Base-by-base conservation (phyloP, 2,888 invertebrate species). In the Phengaris alcon region DNA sequence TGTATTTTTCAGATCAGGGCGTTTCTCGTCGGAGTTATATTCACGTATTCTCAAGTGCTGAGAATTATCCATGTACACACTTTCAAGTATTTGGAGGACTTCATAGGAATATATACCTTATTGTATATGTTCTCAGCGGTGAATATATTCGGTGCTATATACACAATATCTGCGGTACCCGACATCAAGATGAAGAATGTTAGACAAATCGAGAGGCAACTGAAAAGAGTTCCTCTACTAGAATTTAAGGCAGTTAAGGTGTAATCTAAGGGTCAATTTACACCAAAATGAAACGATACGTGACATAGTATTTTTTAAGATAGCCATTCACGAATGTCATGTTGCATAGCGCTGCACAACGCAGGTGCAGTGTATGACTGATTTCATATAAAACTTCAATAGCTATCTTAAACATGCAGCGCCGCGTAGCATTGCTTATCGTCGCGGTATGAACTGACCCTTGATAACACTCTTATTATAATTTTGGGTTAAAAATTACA, bases 121-220 rank as follows among this genome's bases (percentile, higher is more conserved):
- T 84, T 90, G 72, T 91, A 90, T 77, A 82, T 91, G 78, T 93
- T 89, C 75, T 86, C 90, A 0, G 77, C 85, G 76, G 78, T 91
- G 35, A 91, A 90, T 83, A 77, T 92, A 64, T 87, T 85, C 76
- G 90, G 87, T 0, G 88, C 85, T 1, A 88, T 91, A 77, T 92
- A 91, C 82, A 79, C 86, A 0, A 73, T 90, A 3, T 88, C 88
- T 4, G 83, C 80, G 1, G 76, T 90, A 7, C 92, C 92, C 0
- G 80, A 83, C 6, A 80, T 89, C 9, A 88, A 82, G 15, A 81
- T 82, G 22, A 88, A 84, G 74, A 87, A 78, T 74, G 82, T 87
- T 0, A 86, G 79, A 79, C 87, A 89, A 68, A 88, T 93, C 35
- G 91, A 92, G 70, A 87, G 81, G 46, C 90, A 90, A 46, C 75